phyloP scores from a whole-genome alignment of 2,113 vertebrate species.

The Mesitornis unicolor region DNA sequence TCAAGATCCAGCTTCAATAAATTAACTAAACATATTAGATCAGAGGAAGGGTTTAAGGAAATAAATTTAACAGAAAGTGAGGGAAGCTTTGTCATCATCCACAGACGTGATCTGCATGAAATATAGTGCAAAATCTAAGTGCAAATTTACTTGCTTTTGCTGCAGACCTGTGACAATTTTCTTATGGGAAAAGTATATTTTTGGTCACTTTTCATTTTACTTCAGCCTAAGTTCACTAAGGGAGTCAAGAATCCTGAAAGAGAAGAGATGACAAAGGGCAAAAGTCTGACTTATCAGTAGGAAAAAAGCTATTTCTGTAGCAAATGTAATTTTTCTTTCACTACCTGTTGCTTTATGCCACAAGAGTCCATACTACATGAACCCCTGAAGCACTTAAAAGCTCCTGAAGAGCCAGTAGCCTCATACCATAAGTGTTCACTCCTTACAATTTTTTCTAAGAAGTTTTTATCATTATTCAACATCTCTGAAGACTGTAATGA shows the following conservation, averaged over 20 bases:
- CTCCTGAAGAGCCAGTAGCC: neutral
- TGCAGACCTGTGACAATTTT: neutral
- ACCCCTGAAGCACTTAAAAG: neutral
- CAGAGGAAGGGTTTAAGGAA: neutral
- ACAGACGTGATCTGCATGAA: neutral
- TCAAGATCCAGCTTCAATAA: neutral
- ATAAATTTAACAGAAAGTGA: neutral
- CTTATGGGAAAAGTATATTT: neutral
- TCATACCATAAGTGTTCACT: neutral
- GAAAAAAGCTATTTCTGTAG: neutral
- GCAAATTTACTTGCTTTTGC: neutral
- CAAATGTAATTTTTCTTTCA: neutral
- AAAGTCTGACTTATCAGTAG: neutral
- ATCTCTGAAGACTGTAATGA: rapidly evolving
- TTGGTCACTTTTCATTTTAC: neutral
- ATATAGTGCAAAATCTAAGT: neutral
- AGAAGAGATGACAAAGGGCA: neutral
- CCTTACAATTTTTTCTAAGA: neutral
- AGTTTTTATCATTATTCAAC: neutral
- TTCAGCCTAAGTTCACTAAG: neutral
- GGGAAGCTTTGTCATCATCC: neutral
- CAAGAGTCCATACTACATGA: neutral
- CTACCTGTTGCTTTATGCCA: neutral
- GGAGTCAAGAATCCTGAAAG: neutral
- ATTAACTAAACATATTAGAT: neutral